Conservation (phyloP, 2,797 vertebrate species). For the Urocyon cinereoargenteus region DNA sequence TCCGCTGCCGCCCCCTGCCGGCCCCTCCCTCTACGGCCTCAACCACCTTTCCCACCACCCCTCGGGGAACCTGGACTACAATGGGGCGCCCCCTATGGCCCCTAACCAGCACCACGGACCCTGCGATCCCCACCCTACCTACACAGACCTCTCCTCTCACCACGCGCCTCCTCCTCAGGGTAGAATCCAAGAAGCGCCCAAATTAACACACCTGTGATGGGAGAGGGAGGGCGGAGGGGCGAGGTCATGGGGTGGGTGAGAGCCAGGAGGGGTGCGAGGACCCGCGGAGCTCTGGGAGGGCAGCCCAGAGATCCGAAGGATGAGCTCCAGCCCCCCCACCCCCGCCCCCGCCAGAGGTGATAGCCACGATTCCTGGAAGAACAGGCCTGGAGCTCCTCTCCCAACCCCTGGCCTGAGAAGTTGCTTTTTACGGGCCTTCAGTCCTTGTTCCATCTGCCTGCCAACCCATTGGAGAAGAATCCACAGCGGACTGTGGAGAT, state of each 20-base stretch:
- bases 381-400: not conserved
- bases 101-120: conserved; percentile 95
- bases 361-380: not conserved
- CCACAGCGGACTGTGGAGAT: conserved; percentile 57
- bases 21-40: conserved; percentile 96
- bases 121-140: conserved; percentile 94
- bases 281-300: conserved; percentile 5
- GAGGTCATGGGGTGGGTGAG: conserved; percentile 81
- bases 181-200: conserved; percentile 99
- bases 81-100: conserved; percentile 91
- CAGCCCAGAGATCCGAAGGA: not conserved
- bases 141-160: conserved; percentile 97
- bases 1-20: conserved; percentile 93
- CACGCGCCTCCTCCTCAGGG: conserved; percentile 96
- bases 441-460: conserved; percentile 48
- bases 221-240: conserved; percentile 83
- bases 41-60: conserved; percentile 96
- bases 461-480: conserved; percentile 58
- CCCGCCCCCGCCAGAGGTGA: not conserved
- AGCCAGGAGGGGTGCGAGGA: conserved; percentile 42
- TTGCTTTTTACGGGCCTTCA: conserved; percentile 37
- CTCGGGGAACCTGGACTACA: conserved; percentile 96
- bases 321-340: too few species aligned
- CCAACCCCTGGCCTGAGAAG: not conserved
- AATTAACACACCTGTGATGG: conserved; percentile 99